Evolutionary conservation across 2,888 invertebrate species (phyloP).

Genomic region (Fragum sueziense): DNA sequence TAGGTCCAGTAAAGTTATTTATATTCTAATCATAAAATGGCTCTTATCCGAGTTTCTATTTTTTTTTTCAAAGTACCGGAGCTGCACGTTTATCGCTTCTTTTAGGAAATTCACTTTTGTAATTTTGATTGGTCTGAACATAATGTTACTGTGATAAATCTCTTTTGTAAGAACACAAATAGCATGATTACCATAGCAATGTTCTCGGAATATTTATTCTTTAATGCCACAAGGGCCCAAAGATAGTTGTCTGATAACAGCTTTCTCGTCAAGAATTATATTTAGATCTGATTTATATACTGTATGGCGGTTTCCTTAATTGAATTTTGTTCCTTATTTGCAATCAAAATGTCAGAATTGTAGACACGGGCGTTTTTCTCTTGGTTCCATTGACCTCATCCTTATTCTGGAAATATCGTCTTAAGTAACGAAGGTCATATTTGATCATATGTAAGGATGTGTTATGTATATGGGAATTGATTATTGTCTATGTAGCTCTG

Average conservation of each 20-base stretch:
- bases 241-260: background rate
- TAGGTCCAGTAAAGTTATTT: too few relatives aligned
- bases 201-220: background rate
- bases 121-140: too few relatives aligned
- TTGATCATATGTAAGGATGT: too few relatives aligned
- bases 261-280: background rate
- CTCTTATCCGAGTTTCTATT: too few relatives aligned
- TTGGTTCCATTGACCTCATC: background rate
- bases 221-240: background rate
- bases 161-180: background rate
- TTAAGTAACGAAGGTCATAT: too few relatives aligned
- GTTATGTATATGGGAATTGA: too few relatives aligned
- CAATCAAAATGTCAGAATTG: constrained; percentile 19
- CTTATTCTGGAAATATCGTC: too few relatives aligned
- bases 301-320: constrained; percentile 1
- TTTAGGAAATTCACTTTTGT: too few relatives aligned
- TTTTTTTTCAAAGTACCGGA: too few relatives aligned
- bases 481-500: too few relatives aligned
- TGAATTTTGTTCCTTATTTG: constrained; percentile 16
- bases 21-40: too few relatives aligned
- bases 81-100: too few relatives aligned
- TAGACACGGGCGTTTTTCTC: background rate
- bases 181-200: background rate
- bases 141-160: background rate
- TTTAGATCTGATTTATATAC: background rate